Evolutionary conservation across 2,113 vertebrate species (phyloP).

Genomic region (Phyllostomus hastatus): DNA sequence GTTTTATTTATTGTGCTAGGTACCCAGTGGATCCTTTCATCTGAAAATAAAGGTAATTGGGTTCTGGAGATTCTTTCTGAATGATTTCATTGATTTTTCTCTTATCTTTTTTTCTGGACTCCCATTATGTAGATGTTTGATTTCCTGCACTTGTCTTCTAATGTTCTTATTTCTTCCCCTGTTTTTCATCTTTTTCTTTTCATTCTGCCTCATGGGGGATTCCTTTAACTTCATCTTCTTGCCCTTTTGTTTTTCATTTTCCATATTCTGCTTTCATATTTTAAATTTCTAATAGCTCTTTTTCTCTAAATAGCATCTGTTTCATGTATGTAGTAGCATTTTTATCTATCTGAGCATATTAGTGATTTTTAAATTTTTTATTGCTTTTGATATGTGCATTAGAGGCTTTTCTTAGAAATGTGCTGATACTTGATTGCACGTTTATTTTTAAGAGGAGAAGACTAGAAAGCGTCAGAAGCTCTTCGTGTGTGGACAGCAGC

Average conservation of each 20-base stretch:
- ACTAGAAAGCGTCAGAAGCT: not conserved
- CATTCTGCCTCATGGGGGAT: not conserved
- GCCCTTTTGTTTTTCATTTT: not conserved
- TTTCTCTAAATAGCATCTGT: not conserved
- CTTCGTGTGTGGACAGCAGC: not conserved
- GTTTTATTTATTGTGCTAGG: not conserved
- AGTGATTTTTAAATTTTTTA: not conserved
- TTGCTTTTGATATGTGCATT: not conserved
- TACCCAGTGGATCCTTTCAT: not conserved
- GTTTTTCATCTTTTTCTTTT: not conserved
- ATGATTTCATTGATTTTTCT: not conserved
- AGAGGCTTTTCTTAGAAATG: not conserved
- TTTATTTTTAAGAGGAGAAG: not conserved
- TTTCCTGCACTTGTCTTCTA: not conserved
- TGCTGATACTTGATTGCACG: not conserved
- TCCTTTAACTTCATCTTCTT: not conserved
- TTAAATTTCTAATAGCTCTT: constrained; percentile 16
- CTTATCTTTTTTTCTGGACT: not conserved
- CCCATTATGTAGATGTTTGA: not conserved
- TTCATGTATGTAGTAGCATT: not conserved
- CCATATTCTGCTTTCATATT: not conserved
- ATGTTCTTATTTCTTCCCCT: not conserved
- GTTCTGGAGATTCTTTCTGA: not conserved
- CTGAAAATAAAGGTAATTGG: not conserved
- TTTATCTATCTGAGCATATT: not conserved